Base-by-base conservation (phyloP, 2,113 vertebrate species). In the Rhombomys opimus region DNA sequence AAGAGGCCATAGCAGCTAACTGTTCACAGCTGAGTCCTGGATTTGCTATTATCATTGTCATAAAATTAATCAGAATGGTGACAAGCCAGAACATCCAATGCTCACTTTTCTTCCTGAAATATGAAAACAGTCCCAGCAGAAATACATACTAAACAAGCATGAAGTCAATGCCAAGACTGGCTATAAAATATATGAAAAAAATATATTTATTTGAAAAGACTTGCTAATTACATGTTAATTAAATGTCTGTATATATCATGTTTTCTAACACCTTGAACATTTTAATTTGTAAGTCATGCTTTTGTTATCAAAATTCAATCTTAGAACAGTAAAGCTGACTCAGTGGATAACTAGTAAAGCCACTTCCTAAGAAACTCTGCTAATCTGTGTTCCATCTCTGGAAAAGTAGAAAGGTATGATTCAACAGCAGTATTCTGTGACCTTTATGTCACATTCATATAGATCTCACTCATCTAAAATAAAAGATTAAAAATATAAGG, bases 51-150 rank as follows among this genome's bases (percentile, higher is more conserved):
- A 84, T 80, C 75, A 61, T 32, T 81, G 6, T 13, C 85, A 54
- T 13, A 87, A 70, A 92, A 75, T 85, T 57, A 92, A 94, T 68
- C 67, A 95, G 35, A n/a, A 87, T 8, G n/a, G 70, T 63, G 12
- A 54, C 12, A 95, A 67, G 70, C 18, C 41, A 89, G 61, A 32
- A 4, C 7, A 38, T 94, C 88, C 90, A 70, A 7, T 76, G 52
- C 9, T 90, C 38, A 2, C 35, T 87, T 84, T 72, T 23, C 25
- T 87, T 84, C 57, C 20, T 72, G 54, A 88, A 94, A 93, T 17
- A 15, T 32, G 8, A 59, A 93, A 96, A 86, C n/a, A 0, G 23
- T 18, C 6, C 15, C 50, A 54, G 14, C 9, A 80, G 11, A 54
- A 75, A 91, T n/a, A 23, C 1, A 46, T 25, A 46, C 54, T 84